A percentile compares a stretch with the other conserved stretches of the same genome.
Evolutionary conservation across 2,888 invertebrate species (phyloP).

Genomic region (Erebia palarica): DNA sequence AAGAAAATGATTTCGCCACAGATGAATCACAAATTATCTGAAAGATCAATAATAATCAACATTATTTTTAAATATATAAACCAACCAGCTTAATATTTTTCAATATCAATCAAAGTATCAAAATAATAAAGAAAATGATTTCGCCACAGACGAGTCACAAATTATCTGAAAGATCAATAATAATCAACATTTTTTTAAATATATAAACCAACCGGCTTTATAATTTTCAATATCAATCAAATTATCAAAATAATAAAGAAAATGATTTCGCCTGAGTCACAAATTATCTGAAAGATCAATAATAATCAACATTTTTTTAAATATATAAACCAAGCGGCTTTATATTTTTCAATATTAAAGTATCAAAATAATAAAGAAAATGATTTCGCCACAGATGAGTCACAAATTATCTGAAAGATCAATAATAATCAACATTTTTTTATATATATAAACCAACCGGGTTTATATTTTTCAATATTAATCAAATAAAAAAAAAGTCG

Average conservation of each 20-base stretch:
- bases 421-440: neutral
- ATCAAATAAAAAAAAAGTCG: no score
- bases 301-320: neutral
- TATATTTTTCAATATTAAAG: no score
- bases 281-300: neutral
- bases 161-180: neutral
- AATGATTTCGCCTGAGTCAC: neutral
- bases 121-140: neutral
- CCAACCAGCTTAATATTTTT: no score
- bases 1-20: neutral
- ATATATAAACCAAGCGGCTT: no score
- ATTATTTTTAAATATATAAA: no score
- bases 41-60: neutral
- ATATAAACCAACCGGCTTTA: no score
- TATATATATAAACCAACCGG: no score
- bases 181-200: neutral
- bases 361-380: neutral
- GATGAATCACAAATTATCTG: neutral
- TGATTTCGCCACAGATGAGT: neutral
- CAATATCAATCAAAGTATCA: neutral
- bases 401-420: neutral
- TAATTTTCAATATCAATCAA: neutral
- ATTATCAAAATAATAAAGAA: neutral
- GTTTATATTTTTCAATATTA: no score
- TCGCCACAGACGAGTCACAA: neutral